A percentile compares a stretch with the other conserved stretches of the same genome.
Evolutionary conservation across 2,797 vertebrate genomes (phyloP).

Genomic region (Limnodromus scolopaceus): DNA sequence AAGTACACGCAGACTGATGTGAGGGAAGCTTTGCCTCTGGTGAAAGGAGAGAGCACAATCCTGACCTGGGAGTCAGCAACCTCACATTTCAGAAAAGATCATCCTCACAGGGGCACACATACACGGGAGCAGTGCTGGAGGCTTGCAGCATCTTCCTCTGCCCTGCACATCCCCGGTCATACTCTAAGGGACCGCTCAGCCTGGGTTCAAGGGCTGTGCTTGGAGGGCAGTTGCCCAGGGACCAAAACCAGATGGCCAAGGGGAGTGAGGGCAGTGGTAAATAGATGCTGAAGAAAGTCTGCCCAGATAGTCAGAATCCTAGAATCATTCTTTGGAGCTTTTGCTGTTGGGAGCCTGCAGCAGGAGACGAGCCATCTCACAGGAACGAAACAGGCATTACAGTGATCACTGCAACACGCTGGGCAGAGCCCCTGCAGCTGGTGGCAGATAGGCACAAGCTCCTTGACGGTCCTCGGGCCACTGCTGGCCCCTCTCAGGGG

Average conservation of each 20-base stretch:
- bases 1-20: not conserved
- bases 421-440: rapidly evolving
- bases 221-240: not conserved
- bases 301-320: not conserved
- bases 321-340: not conserved
- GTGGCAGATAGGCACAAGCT: rapidly evolving
- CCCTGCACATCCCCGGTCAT: rapidly evolving
- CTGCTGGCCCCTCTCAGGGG: rapidly evolving
- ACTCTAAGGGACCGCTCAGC: not conserved
- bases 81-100: not conserved
- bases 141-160: not conserved
- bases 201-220: rapidly evolving
- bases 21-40: not conserved
- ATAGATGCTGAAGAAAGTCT: not conserved
- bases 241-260: not conserved
- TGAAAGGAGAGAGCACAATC: rapidly evolving
- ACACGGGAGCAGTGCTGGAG: rapidly evolving
- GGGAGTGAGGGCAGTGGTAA: not conserved
- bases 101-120: not conserved
- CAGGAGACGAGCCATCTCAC: not conserved
- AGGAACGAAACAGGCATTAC: rapidly evolving
- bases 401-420: rapidly evolving
- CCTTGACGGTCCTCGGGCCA: rapidly evolving
- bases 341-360: not conserved
- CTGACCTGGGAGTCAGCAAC: not conserved